A percentile compares a stretch with the other conserved stretches of the same genome.
phyloP scores from a whole-genome alignment of 2,888 invertebrate species.

The Sympetrum striolatum region DNA sequence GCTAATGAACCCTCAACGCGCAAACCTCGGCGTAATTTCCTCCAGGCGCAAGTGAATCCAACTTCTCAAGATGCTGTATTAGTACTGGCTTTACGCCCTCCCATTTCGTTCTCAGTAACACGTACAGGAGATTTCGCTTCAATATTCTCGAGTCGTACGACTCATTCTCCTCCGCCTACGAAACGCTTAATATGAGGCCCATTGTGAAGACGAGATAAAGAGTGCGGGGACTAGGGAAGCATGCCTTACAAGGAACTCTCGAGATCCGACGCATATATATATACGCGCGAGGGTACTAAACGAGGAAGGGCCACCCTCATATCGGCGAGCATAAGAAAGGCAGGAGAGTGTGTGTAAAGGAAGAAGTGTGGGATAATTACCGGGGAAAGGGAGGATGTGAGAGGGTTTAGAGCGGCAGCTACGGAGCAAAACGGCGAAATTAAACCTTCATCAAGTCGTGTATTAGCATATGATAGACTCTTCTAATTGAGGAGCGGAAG shows the following conservation, averaged over 20 bases:
- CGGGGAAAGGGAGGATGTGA: conserved; percentile 15
- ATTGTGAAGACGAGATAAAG: conserved; percentile 12
- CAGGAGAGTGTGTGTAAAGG: neutral
- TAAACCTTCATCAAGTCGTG: conserved; percentile 37
- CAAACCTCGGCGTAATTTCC: neutral
- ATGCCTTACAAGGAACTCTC: conserved; percentile 22
- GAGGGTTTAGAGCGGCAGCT: neutral
- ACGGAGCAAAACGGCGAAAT: conserved; percentile 29
- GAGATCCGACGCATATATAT: neutral
- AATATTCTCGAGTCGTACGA: conserved; percentile 18
- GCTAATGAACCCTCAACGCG: neutral
- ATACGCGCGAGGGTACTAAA: neutral
- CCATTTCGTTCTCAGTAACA: neutral
- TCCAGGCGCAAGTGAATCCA: neutral
- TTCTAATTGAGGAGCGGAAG: conserved; percentile 41
- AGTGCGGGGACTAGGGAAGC: neutral
- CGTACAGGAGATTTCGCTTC: conserved; percentile 13
- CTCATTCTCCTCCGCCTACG: neutral
- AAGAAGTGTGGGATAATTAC: conserved; percentile 9
- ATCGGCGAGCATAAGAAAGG: neutral
- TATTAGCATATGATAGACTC: conserved; percentile 43
- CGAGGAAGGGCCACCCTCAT: neutral
- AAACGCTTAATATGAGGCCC: conserved; percentile 33
- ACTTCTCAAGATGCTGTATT: neutral
- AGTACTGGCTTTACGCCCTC: neutral